These are phyloP conservation scores for Telmatochromis sp. DNA, from an alignment of 2,113 vertebrate species.

Conservation along the genomic window DNA sequence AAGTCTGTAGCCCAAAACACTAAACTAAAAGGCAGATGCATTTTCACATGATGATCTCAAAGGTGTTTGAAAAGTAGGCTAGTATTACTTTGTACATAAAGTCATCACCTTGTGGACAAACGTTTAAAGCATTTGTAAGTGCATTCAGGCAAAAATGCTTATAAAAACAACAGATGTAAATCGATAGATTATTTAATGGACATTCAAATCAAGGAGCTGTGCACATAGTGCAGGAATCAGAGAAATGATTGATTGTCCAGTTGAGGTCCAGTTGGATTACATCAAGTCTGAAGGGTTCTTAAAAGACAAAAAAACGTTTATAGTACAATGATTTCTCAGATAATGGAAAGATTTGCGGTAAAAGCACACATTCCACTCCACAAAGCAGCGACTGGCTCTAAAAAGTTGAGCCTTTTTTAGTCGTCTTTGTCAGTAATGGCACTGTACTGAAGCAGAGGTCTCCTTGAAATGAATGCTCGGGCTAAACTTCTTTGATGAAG, in stretches of 20 bases:
- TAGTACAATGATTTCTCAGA: neutral
- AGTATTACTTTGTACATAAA: neutral
- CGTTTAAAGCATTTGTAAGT: neutral
- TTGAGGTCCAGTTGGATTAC: neutral
- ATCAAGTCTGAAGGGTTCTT: neutral
- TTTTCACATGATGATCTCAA: neutral
- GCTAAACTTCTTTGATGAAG: neutral
- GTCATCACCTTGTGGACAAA: neutral
- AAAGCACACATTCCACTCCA: neutral
- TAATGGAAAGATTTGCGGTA: neutral
- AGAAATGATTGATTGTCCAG: neutral
- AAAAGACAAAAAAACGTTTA: accelerated
- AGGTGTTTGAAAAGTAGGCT: neutral
- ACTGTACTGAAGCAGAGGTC: neutral
- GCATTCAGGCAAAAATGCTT: neutral
- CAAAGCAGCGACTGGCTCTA: neutral
- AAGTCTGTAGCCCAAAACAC: neutral
- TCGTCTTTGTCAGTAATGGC: neutral
- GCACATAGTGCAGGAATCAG: neutral
- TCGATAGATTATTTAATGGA: neutral
- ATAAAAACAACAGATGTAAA: neutral
- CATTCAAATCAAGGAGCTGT: neutral
- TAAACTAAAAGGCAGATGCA: neutral
- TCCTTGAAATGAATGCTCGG: neutral
- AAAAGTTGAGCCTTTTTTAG: neutral